phyloP scores from a whole-genome alignment of 2,113 vertebrate species.

The Rutilus rutilus region DNA sequence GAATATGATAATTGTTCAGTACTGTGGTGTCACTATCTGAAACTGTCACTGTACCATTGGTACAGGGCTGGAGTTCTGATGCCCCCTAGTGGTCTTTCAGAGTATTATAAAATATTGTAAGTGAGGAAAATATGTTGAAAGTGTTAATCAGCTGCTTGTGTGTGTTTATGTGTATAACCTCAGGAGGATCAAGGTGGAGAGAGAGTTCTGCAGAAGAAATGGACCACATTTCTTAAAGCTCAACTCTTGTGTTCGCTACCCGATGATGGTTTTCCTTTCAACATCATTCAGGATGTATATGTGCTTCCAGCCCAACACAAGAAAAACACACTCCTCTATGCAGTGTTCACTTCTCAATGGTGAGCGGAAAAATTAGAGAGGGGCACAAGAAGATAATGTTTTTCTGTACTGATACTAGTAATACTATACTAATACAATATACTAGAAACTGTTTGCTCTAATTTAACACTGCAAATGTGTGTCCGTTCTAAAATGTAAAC shows the following conservation, averaged over 20 bases:
- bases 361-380: slow-evolving; percentile 59
- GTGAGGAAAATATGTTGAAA: neutral
- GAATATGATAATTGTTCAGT: neutral
- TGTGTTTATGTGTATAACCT: neutral
- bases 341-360: slow-evolving; percentile 96
- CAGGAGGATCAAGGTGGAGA: slow-evolving; percentile 93
- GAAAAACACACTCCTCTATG: slow-evolving; percentile 86
- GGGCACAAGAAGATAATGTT: neutral
- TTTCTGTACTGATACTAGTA: neutral
- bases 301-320: slow-evolving; percentile 82
- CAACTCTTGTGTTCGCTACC: slow-evolving; percentile 90
- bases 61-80: neutral
- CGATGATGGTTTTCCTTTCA: slow-evolving; percentile 93
- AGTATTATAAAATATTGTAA: neutral
- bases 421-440: neutral
- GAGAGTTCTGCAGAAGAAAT: slow-evolving; percentile 93
- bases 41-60: neutral
- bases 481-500: neutral
- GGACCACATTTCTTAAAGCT: slow-evolving; percentile 95
- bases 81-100: neutral
- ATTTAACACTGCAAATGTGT: neutral
- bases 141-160: neutral
- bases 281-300: slow-evolving; percentile 93
- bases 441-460: neutral
- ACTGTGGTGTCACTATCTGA: neutral